Conservation (phyloP, 2,113 vertebrate species). For the Pimephales promelas region DNA sequence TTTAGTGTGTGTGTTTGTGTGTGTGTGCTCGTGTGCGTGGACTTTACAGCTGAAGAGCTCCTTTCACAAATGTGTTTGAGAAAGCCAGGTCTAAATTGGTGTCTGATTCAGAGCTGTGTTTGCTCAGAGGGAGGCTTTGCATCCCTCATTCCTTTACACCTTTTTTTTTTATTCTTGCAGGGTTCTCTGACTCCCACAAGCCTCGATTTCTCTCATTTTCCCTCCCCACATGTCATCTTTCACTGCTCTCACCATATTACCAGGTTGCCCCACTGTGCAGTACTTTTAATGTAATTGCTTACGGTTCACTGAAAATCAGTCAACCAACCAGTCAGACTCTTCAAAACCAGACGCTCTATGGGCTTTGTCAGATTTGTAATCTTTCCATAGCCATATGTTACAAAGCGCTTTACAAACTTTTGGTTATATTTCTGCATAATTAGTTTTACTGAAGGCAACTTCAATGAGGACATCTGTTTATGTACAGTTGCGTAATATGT, state of each 20-base stretch:
- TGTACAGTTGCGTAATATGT: slow-evolving; percentile 10
- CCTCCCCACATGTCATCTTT: slow-evolving; percentile 4
- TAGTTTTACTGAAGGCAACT: neutral
- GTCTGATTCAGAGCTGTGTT: slow-evolving; percentile 51
- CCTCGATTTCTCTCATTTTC: neutral
- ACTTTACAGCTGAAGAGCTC: slow-evolving; percentile 42
- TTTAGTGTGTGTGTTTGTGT: slow-evolving; percentile 11
- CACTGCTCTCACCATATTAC: slow-evolving; percentile 27
- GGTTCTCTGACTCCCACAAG: slow-evolving; percentile 10
- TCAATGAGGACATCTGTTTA: slow-evolving; percentile 33
- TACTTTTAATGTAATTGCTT: neutral
- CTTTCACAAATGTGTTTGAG: slow-evolving; percentile 52
- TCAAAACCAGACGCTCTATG: neutral
- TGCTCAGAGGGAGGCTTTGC: slow-evolving; percentile 34
- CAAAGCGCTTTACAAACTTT: neutral
- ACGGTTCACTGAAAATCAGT: neutral
- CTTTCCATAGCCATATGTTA: neutral
- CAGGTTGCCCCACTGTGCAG: neutral
- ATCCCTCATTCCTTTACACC: slow-evolving; percentile 30
- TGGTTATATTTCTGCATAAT: slow-evolving; percentile 25
- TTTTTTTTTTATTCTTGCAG: slow-evolving; percentile 23
- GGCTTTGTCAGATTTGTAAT: slow-evolving; percentile 17
- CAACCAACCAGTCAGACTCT: neutral
- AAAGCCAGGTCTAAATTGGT: slow-evolving; percentile 49
- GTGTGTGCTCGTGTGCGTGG: neutral